These are phyloP conservation scores for Terebella lapidaria DNA, from an alignment of 2,888 invertebrate species.

Conservation along the genomic window DNA sequence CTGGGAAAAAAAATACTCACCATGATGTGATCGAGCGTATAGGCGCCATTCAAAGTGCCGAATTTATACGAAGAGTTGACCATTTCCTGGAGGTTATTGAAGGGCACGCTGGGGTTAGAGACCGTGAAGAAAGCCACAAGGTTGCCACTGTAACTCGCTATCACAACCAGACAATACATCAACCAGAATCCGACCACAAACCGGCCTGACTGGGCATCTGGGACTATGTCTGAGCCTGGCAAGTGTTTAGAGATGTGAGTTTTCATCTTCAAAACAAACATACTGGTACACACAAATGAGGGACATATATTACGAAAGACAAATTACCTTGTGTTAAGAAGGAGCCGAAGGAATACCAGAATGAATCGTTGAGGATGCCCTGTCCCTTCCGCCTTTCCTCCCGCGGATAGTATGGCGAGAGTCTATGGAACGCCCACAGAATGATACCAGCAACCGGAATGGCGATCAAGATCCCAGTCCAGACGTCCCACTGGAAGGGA, in stretches of 20 bases:
- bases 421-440: conserved; percentile 11
- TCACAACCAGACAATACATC: conserved; percentile 81
- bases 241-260: not conserved
- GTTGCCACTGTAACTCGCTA: conserved; percentile 88
- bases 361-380: conserved; percentile 4
- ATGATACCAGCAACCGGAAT: not conserved
- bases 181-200: conserved; percentile 86
- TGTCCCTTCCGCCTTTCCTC: conserved; percentile 1
- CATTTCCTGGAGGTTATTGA: conserved; percentile 13
- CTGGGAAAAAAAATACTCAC: too few relatives aligned
- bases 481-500: conserved; percentile 11
- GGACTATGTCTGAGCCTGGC: conserved; percentile 55
- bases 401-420: conserved; percentile 10
- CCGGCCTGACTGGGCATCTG: conserved; percentile 79
- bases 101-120: conserved; percentile 66
- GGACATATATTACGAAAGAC: too few relatives aligned
- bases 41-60: conserved; percentile 4
- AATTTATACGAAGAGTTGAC: conserved; percentile 5
- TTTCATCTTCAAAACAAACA: too few relatives aligned
- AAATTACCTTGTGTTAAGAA: conserved; percentile 17
- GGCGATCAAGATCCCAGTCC: not conserved
- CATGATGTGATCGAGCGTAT: not conserved
- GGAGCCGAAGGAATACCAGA: conserved; percentile 14
- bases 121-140: conserved; percentile 81
- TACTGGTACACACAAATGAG: too few relatives aligned